These are phyloP conservation scores for Drosophila chauvacae DNA, from an alignment of 1,140 invertebrate genomes.

Conservation along the genomic window DNA sequence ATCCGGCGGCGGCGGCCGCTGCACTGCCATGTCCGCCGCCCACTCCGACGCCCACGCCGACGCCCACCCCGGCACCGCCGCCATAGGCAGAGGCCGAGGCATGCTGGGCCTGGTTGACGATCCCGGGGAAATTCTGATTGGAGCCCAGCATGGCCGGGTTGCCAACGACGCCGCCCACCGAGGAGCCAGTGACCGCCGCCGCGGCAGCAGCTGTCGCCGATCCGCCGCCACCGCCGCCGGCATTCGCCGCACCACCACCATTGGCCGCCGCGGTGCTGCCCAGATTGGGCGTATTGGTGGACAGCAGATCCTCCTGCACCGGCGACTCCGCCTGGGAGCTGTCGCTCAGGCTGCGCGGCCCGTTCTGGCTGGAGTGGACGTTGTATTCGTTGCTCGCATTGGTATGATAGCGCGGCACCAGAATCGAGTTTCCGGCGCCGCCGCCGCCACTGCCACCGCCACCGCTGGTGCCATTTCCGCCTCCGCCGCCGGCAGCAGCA, in stretches of 20 bases:
- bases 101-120: slow-evolving; percentile 81
- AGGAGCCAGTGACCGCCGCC: slow-evolving; percentile 87
- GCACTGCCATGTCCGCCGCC: slow-evolving; percentile 70
- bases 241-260: slow-evolving; percentile 85
- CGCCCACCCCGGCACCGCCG: slow-evolving; percentile 56
- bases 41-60: slow-evolving; percentile 40
- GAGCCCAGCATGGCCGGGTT: slow-evolving; percentile 69
- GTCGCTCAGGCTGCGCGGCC: slow-evolving; percentile 90
- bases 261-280: slow-evolving; percentile 85
- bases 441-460: slow-evolving; percentile 60
- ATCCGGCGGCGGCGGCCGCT: slow-evolving; percentile 78
- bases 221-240: slow-evolving; percentile 14
- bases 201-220: slow-evolving; percentile 80
- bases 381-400: slow-evolving; percentile 83
- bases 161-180: slow-evolving; percentile 85
- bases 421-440: slow-evolving; percentile 68
- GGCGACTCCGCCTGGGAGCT: slow-evolving; percentile 93
- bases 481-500: slow-evolving; percentile 76
- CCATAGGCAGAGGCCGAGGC: slow-evolving; percentile 69
- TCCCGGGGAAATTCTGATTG: slow-evolving; percentile 81
- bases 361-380: slow-evolving; percentile 84
- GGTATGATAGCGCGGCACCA: slow-evolving; percentile 86
- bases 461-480: slow-evolving; percentile 25
- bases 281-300: slow-evolving; percentile 86
- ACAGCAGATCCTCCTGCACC: slow-evolving; percentile 90